A percentile compares a stretch with the other conserved stretches of the same genome.
phyloP scores from a whole-genome alignment of 2,888 invertebrate genomes.

The Heterodera filipjevi region DNA sequence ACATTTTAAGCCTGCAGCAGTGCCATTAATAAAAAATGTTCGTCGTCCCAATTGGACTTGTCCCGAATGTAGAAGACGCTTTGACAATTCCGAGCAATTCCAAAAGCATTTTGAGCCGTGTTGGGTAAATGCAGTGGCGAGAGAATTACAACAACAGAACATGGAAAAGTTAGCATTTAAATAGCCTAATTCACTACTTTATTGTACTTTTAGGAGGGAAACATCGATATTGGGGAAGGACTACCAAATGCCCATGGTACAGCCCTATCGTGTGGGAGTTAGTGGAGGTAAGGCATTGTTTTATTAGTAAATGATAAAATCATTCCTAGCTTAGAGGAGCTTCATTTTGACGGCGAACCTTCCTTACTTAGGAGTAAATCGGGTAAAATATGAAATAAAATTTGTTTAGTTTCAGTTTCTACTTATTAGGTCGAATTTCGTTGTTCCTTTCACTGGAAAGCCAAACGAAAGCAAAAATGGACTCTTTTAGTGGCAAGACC shows the following conservation, averaged over 20 bases:
- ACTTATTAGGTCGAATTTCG: neutral
- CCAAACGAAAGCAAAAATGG: neutral
- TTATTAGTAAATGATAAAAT: too few species aligned
- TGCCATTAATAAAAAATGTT: neutral
- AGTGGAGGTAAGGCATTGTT: neutral
- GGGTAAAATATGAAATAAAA: neutral
- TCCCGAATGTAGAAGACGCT: slow-evolving; percentile 13
- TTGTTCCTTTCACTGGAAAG: slow-evolving; percentile 5
- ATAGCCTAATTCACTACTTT: too few species aligned
- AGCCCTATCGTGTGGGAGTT: neutral
- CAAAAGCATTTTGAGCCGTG: slow-evolving; percentile 13
- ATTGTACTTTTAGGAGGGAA: too few species aligned
- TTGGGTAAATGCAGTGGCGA: slow-evolving; percentile 12
- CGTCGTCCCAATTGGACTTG: slow-evolving; percentile 8
- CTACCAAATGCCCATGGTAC: neutral
- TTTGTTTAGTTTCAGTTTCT: neutral
- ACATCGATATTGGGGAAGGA: too few species aligned
- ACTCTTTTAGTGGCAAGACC: neutral
- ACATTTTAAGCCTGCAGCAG: neutral
- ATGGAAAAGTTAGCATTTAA: neutral
- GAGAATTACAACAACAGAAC: neutral
- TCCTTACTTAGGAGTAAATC: neutral
- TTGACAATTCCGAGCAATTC: neutral
- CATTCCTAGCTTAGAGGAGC: neutral
- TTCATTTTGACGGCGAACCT: slow-evolving; percentile 6